These are phyloP conservation scores for Linepithema humile DNA, from an alignment of 1,140 invertebrate genomes.

Conservation along the genomic window DNA sequence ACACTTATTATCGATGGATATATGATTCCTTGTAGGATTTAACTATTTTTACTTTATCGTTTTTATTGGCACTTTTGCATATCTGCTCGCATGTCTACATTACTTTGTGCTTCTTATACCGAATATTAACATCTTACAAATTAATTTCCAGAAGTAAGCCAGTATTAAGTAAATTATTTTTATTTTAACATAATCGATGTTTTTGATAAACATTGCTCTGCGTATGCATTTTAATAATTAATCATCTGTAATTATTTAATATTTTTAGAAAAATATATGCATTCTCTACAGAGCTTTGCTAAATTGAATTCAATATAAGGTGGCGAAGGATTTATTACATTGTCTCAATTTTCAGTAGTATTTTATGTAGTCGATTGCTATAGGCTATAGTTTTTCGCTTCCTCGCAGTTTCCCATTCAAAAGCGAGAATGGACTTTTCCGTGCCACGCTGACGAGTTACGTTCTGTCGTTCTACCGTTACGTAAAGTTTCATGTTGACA, in stretches of 20 bases:
- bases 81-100: not conserved
- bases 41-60: not conserved
- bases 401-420: slow-evolving; percentile 4
- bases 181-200: no score
- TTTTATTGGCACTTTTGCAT: not conserved
- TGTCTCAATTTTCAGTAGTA: not conserved
- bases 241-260: not conserved
- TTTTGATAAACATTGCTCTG: not conserved
- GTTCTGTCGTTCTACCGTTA: slow-evolving; percentile 18
- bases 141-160: not conserved
- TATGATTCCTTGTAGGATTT: not conserved
- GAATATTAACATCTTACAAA: not conserved
- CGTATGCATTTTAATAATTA: not conserved
- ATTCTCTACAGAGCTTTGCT: not conserved
- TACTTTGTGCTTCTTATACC: not conserved
- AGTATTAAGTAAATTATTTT: not conserved
- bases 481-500: slow-evolving; percentile 37
- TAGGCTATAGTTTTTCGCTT: not conserved
- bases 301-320: not conserved
- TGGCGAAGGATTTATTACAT: slow-evolving; percentile 2
- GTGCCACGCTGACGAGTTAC: slow-evolving; percentile 18
- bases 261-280: not conserved
- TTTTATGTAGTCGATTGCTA: not conserved
- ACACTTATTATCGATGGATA: slow-evolving; percentile 21
- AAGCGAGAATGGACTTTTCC: slow-evolving; percentile 24